Conservation (phyloP, 2,797 vertebrate genomes). For the Sebastes taczanowskii region DNA sequence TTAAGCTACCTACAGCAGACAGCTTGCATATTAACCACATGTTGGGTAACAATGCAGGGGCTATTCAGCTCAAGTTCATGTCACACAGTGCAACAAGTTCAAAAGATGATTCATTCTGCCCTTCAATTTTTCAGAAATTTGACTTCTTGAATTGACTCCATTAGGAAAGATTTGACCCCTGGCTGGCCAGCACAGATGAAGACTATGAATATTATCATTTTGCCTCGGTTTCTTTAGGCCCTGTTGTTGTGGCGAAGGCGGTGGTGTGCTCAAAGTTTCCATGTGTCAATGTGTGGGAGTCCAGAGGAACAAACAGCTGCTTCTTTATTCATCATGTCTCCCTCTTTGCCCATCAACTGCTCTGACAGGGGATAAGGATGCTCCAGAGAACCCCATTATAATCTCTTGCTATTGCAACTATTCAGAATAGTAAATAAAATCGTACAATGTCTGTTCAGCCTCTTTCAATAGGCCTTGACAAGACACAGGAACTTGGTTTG, state of each 20-base stretch:
- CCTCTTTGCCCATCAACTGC: conserved; percentile 39
- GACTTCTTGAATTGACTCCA: conserved; percentile 17
- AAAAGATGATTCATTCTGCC: conserved; percentile 18
- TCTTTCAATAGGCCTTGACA: too few relatives aligned
- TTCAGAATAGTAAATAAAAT: not conserved
- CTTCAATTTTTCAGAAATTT: not conserved
- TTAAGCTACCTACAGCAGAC: not conserved
- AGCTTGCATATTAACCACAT: not conserved
- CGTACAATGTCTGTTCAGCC: not conserved
- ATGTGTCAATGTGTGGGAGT: conserved; percentile 74
- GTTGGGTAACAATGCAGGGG: not conserved
- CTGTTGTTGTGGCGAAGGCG: conserved; percentile 53
- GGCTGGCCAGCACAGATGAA: conserved; percentile 8
- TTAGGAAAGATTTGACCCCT: conserved; percentile 14
- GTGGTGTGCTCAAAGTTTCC: conserved; percentile 76
- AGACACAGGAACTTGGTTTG: too few relatives aligned
- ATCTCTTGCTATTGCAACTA: not conserved
- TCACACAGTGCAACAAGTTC: not conserved
- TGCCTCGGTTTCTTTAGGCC: conserved; percentile 38
- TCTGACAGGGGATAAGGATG: conserved; percentile 24
- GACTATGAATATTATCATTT: conserved; percentile 39
- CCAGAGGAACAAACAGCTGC: conserved; percentile 68
- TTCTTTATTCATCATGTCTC: conserved; percentile 59
- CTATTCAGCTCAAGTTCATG: not conserved
- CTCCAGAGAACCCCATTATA: conserved; percentile 3